These are phyloP conservation scores for Bombus ignitus DNA, from an alignment of 1,140 invertebrate genomes.

Conservation along the genomic window DNA sequence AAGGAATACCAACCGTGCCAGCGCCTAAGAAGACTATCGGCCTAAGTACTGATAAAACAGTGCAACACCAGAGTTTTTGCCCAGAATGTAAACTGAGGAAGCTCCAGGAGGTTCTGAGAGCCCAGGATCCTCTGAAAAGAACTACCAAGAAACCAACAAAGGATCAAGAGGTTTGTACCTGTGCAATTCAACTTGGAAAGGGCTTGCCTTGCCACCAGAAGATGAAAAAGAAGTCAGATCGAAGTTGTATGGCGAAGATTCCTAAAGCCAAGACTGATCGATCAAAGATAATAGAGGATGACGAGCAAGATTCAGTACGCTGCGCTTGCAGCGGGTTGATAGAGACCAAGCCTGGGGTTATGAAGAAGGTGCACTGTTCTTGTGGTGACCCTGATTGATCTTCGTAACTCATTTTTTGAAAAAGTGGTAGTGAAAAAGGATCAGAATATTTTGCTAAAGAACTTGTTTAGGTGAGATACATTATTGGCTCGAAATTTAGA, in stretches of 20 bases:
- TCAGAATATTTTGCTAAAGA: not conserved
- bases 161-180: slow-evolving; percentile 1
- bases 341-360: not conserved
- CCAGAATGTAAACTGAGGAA: slow-evolving; percentile 30
- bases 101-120: not conserved
- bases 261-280: slow-evolving; percentile 36
- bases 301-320: not conserved
- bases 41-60: not conserved
- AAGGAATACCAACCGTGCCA: not conserved
- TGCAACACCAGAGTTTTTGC: slow-evolving; percentile 19
- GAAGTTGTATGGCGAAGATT: slow-evolving; percentile 55
- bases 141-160: not conserved
- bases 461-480: not conserved
- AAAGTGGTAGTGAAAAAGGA: too few species aligned
- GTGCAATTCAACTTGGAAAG: not conserved
- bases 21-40: not conserved
- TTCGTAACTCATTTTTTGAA: not conserved
- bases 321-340: not conserved
- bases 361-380: slow-evolving; percentile 5
- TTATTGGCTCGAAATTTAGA: not conserved
- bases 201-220: fast-evolving
- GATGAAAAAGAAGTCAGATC: slow-evolving; percentile 41
- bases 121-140: not conserved
- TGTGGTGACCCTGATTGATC: slow-evolving; percentile 44
- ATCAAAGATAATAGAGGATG: not conserved